phyloP scores from a whole-genome alignment of 2,888 invertebrate species.

The Drosophila demipolita region DNA sequence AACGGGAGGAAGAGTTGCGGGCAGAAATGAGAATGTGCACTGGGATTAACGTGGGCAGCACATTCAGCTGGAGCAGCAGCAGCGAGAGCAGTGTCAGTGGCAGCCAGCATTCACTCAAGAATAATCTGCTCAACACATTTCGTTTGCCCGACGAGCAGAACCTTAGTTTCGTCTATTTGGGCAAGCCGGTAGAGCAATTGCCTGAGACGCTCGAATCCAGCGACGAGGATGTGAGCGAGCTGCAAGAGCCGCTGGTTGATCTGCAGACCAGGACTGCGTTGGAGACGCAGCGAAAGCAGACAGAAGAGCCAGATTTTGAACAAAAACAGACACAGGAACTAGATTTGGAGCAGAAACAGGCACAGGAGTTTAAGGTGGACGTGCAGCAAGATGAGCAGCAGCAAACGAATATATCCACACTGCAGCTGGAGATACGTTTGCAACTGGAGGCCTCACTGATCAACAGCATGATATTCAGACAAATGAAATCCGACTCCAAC shows the following conservation, averaged over 20 bases:
- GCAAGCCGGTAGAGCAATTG: conserved; percentile 55
- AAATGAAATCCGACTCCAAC: neutral
- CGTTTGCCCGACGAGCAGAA: conserved; percentile 46
- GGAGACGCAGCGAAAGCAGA: neutral
- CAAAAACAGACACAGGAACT: neutral
- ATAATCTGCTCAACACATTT: conserved; percentile 34
- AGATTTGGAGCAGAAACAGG: neutral
- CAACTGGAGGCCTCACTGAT: conserved; percentile 74
- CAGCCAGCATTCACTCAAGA: conserved; percentile 29
- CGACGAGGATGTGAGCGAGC: neutral
- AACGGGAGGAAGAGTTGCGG: neutral
- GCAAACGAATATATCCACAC: conserved; percentile 66
- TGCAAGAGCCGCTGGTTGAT: conserved; percentile 4
- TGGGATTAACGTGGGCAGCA: neutral
- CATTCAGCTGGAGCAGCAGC: conserved; percentile 15
- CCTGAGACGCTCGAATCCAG: conserved; percentile 51
- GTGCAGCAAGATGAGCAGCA: neutral
- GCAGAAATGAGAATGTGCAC: neutral
- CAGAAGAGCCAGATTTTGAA: neutral
- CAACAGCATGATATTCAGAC: neutral
- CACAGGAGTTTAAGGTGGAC: neutral
- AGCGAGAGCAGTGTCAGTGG: neutral
- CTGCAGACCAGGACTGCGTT: neutral
- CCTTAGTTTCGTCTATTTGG: conserved; percentile 64
- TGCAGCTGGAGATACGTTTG: conserved; percentile 77